Evolutionary conservation across 2,113 vertebrate species (phyloP), one percentile per base, ranked within the genome.

Genomic region (Protomyctophum bolini): DNA sequence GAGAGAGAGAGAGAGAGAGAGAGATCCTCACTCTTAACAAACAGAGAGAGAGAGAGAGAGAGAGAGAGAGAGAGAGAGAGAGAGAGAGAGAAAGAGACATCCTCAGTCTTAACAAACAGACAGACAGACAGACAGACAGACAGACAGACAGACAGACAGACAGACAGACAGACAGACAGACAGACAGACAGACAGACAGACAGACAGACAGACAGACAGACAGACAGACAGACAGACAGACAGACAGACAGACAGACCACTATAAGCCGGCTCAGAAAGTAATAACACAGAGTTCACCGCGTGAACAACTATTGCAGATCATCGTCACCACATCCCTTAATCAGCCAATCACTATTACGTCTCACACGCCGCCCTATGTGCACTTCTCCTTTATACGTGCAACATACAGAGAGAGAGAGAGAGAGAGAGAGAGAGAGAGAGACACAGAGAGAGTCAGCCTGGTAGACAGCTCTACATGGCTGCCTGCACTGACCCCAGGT

Each of bases 401-500:
- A 72, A 79, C 85, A 59, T 15, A 62, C 73, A 76, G 66, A 68
- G 11, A 79, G 68, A 70, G 63, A 45, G 63, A 21, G 21, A 21
- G 21, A 21, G 21, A 21, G 21, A 21, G 21, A 21, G 33, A 6
- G 33, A 41, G 33, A 41, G 33, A 41, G 33, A 6, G 33, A 41
- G 33, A 41, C 1, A 6, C 1, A 41, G 33, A 4, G 33, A 3
- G 5, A 41, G 33, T 41, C 3, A 41, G 5, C 4, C 1, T 71
- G 75, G 71, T 75, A 88, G 81, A 89, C 81, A 81, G 82, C 86
- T 88, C 84, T 75, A 87, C 84, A 3, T 41, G 33, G 76, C 83
- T 75, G 65, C 73, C 79, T 81, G 73, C 61, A 56, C 15, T 88
- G 83, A 84, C 86, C 86, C 63, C 75, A 46, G 73, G 67, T 75